A percentile compares a stretch with the other conserved stretches of the same genome.
Conservation (phyloP, 2,888 invertebrate species). For the Stictocephala bisonia region DNA sequence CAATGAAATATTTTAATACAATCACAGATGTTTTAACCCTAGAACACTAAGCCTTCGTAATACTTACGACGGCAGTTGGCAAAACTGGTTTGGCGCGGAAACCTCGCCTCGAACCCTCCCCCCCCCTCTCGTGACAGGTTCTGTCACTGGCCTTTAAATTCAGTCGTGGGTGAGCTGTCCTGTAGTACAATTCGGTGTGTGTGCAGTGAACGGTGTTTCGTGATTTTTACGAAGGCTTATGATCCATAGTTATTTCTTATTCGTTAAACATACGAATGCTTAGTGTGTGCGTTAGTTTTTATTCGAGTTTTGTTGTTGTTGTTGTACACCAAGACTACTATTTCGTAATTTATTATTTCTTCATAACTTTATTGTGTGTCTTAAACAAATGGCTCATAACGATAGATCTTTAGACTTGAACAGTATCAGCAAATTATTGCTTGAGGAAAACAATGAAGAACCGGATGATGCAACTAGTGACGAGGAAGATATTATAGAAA, state of each 20-base stretch:
- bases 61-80: constrained; percentile 15
- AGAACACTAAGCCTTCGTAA: constrained; percentile 21
- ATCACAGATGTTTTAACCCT: no score
- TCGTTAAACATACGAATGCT: constrained; percentile 13
- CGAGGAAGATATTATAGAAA: constrained; percentile 17
- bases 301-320: no score
- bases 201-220: background rate
- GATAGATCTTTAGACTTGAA: constrained; percentile 15
- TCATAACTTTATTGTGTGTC: background rate
- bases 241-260: constrained; percentile 10
- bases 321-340: background rate
- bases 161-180: background rate
- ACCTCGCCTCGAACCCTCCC: background rate
- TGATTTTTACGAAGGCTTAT: background rate
- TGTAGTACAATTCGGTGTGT: background rate
- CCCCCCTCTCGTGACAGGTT: constrained; percentile 13
- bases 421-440: background rate
- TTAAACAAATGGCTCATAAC: constrained; percentile 1
- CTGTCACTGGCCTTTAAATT: background rate
- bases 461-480: constrained; percentile 22
- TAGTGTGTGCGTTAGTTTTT: constrained; percentile 7
- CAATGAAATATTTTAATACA: no score
- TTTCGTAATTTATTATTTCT: background rate
- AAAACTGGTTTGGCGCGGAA: constrained; percentile 11
- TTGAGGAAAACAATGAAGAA: constrained; percentile 22